Evolutionary conservation across 2,113 vertebrate species (phyloP).

Genomic region (Lepus americanus): DNA sequence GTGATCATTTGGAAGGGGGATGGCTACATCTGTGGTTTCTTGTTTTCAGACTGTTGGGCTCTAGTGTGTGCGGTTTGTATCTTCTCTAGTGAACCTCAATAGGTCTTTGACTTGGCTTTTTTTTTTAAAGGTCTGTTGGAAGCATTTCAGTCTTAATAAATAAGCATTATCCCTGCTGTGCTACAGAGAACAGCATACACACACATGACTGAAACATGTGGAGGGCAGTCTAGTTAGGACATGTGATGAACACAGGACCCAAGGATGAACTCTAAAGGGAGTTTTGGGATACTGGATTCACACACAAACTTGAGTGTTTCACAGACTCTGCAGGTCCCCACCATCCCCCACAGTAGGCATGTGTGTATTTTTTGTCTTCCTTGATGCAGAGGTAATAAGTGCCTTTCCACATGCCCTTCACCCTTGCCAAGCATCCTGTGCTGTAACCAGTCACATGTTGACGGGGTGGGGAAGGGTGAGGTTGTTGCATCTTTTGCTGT

Average conservation of each 20-base stretch:
- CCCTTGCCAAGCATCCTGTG: neutral
- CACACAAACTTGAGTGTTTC: neutral
- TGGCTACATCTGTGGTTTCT: neutral
- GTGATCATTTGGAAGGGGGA: conserved; percentile 13
- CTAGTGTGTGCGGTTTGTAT: neutral
- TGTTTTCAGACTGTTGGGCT: neutral
- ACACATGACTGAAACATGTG: neutral
- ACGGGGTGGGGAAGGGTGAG: no score
- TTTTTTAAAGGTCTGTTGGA: conserved; percentile 30
- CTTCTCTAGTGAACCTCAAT: neutral
- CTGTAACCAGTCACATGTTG: neutral
- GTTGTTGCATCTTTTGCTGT: neutral
- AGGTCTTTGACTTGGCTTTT: neutral
- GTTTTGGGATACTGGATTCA: neutral
- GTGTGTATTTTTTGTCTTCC: neutral
- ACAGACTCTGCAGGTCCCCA: neutral
- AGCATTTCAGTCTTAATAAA: neutral
- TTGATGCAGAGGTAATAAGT: neutral
- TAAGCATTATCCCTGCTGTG: neutral
- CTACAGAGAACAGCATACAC: neutral
- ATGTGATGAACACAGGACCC: neutral
- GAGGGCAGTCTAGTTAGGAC: neutral
- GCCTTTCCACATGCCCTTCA: rapidly evolving
- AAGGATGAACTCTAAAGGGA: no score
- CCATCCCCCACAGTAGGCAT: neutral